phyloP scores from a whole-genome alignment of 2,113 vertebrate species.

The Ictalurus punctatus region DNA sequence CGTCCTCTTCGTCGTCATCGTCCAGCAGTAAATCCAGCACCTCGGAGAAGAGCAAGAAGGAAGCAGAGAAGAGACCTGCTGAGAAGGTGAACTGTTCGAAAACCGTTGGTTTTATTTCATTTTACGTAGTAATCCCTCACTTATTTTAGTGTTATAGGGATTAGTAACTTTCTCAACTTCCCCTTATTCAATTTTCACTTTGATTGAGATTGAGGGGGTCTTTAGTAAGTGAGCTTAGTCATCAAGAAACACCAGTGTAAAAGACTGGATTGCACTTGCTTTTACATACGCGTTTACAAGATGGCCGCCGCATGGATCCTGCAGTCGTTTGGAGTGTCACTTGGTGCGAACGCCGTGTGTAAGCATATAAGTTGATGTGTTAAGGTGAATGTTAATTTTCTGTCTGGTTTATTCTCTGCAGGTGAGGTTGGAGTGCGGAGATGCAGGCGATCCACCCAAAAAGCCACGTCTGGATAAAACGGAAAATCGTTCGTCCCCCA shows the following conservation, averaged over 20 bases:
- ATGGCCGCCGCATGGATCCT: too few species aligned
- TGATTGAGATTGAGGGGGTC: background rate
- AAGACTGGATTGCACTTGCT: background rate
- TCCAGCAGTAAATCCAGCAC: constrained; percentile 81
- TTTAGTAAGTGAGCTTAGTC: background rate
- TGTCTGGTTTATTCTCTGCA: constrained; percentile 53
- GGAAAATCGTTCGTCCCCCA: constrained; percentile 85
- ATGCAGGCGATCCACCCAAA: constrained; percentile 83
- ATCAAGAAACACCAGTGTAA: background rate
- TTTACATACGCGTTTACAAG: too few species aligned
- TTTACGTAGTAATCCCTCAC: background rate
- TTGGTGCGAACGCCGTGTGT: too few species aligned
- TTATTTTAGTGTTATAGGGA: background rate
- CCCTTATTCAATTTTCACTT: background rate
- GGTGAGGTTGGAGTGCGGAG: constrained; percentile 80
- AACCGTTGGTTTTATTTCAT: background rate
- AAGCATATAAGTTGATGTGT: too few species aligned
- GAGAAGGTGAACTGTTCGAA: constrained; percentile 81
- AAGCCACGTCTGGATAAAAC: constrained; percentile 89
- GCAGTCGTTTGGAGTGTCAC: too few species aligned
- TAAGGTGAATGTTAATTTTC: background rate
- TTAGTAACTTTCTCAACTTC: background rate
- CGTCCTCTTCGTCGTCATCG: constrained; percentile 70
- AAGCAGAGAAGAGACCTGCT: constrained; percentile 85
- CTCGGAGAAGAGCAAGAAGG: constrained; percentile 91